These are phyloP conservation scores for Athalia cordata DNA, from an alignment of 2,888 invertebrate genomes.

Conservation along the genomic window DNA sequence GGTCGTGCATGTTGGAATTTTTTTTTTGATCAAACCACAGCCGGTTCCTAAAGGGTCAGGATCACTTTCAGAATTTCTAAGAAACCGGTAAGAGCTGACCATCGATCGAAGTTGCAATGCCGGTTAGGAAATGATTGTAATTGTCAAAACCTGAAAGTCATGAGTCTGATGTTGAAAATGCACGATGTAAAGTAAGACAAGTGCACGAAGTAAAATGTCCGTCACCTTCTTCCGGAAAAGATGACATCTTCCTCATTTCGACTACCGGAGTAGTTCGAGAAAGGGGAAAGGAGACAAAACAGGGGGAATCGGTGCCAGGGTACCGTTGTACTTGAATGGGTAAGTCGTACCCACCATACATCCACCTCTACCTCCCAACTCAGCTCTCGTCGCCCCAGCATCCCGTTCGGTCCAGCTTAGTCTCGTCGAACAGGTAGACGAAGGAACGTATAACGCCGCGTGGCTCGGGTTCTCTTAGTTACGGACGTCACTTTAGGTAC, in stretches of 20 bases:
- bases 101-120: neutral
- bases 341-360: constrained; percentile 56
- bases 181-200: no score
- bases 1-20: constrained; percentile 39
- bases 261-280: neutral
- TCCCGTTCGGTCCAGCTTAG: constrained; percentile 47
- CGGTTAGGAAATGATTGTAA: neutral
- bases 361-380: constrained; percentile 59
- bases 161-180: neutral
- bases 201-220: no score
- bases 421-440: constrained; percentile 48
- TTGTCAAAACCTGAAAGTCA: neutral
- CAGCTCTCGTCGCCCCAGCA: constrained; percentile 59
- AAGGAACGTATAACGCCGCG: constrained; percentile 23
- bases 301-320: constrained; percentile 73
- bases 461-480: constrained; percentile 37
- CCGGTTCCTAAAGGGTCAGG: constrained; percentile 24
- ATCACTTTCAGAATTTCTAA: constrained; percentile 24
- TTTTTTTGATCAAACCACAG: constrained; percentile 31
- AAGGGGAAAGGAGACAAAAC: constrained; percentile 42
- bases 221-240: neutral
- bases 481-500: constrained; percentile 30
- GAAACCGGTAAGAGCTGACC: constrained; percentile 15
- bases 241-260: no score
- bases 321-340: constrained; percentile 76